Percentiles rank a stretch among this genome's conserved stretches.
These are phyloP conservation scores for Pemphigus obesinymphae DNA, from an alignment of 1,140 invertebrate species.

Conservation along the genomic window DNA sequence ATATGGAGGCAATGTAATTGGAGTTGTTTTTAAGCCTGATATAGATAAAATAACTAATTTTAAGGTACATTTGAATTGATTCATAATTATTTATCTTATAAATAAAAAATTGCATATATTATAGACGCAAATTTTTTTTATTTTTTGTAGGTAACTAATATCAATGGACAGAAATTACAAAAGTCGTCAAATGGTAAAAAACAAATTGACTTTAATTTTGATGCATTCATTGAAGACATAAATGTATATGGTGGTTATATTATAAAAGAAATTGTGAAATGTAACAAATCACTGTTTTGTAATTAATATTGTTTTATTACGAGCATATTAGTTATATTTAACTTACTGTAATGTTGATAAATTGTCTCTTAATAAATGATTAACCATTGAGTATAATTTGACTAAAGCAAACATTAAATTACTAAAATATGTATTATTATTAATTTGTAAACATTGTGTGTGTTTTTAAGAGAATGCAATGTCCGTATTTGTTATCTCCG, in stretches of 20 bases:
- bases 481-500: too few species aligned
- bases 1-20: conserved; percentile 75
- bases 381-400: too few species aligned
- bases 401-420: too few species aligned
- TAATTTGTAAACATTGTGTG: too few species aligned
- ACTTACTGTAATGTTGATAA: too few species aligned
- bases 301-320: background rate
- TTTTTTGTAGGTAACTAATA: conserved; percentile 42
- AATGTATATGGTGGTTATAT: conserved; percentile 45
- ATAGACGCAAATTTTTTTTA: conserved; percentile 15
- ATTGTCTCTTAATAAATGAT: too few species aligned
- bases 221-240: conserved; percentile 46
- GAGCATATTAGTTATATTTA: background rate
- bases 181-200: conserved; percentile 14
- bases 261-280: conserved; percentile 43
- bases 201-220: conserved; percentile 44
- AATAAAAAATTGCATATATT: background rate
- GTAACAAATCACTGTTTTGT: conserved; percentile 25
- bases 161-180: conserved; percentile 41
- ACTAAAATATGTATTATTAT: too few species aligned
- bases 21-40: conserved; percentile 74
- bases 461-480: too few species aligned
- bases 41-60: conserved; percentile 61
- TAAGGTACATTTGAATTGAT: conserved; percentile 57
- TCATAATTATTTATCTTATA: background rate